Base-by-base conservation (phyloP, 2,113 vertebrate genomes). In the Macaca nemestrina region DNA sequence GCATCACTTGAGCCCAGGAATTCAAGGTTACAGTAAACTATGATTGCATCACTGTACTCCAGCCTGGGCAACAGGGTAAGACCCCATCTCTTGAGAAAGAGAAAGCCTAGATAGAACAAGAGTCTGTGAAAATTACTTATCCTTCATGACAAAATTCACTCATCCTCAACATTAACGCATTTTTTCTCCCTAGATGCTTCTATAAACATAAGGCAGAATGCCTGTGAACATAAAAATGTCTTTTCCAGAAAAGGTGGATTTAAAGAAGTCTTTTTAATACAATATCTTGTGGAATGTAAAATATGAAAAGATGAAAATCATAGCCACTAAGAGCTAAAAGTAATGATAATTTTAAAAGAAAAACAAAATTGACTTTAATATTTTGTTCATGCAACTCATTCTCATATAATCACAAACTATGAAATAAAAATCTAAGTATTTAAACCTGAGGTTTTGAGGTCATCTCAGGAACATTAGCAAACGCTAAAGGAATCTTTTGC, bases 331-430 rank as follows among this genome's bases (percentile, higher is more conserved):
- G n/a, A 94, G 76, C 88, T 30, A 91, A 88, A 97, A 88, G 10
- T 30, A 93, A 6, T 72, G 73, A 50, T 52, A 95, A 68, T 67
- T 96, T 59, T 23, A 93, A 79, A 88, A 83, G n/a, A 93, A 70
- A 93, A 93, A 89, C 13, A 94, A 70, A 23, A 89, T 61, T 55
- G 52, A 75, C 38, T 70, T 91, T 68, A 23, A 16, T 45, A 45
- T 79, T 91, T 93, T 95, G 43, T 73, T 95, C 43, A 83, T 30
- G 8, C 10, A 88, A 73, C 38, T 88, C 43, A 55, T 75, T 76
- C 43, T 82, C 43, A 64, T 64, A 75, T 93, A 82, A 96, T 48
- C 64, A 85, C 17, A 93, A 90, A 67, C n/a, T 78, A 23, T 8
- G 23, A 90, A 82, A 93, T 38, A 84, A 92, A 93, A 85, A 83